A percentile compares a stretch with the other conserved stretches of the same genome.
phyloP scores from a whole-genome alignment of 2,113 vertebrate genomes.

The Hipposideros armiger region DNA sequence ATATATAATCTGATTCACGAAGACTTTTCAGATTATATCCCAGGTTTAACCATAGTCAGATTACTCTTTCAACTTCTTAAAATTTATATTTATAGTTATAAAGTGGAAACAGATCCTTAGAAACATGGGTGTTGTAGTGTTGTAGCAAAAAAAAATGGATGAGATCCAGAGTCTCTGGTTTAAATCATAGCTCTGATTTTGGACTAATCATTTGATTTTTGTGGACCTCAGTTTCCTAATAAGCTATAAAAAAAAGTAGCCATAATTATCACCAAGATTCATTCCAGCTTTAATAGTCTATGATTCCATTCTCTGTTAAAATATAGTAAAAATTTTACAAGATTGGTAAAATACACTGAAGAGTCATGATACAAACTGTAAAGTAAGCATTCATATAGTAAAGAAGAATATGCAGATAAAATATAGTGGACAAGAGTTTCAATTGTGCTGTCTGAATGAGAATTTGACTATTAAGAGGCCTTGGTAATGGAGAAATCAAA shows the following conservation, averaged over 20 bases:
- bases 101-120: neutral
- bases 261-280: neutral
- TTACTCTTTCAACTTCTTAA: neutral
- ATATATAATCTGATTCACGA: neutral
- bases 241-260: neutral
- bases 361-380: neutral
- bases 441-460: neutral
- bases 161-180: neutral
- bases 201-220: neutral
- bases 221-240: neutral
- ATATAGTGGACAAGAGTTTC: neutral
- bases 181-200: neutral
- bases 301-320: neutral
- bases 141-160: neutral
- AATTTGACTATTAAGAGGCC: neutral
- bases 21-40: neutral
- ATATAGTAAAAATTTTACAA: neutral
- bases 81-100: neutral
- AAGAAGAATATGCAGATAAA: neutral
- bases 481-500: neutral
- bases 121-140: neutral
- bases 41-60: neutral
- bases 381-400: neutral
- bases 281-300: neutral
- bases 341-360: neutral